Base-by-base conservation (phyloP, 2,113 vertebrate species). In the Sialia sialis region DNA sequence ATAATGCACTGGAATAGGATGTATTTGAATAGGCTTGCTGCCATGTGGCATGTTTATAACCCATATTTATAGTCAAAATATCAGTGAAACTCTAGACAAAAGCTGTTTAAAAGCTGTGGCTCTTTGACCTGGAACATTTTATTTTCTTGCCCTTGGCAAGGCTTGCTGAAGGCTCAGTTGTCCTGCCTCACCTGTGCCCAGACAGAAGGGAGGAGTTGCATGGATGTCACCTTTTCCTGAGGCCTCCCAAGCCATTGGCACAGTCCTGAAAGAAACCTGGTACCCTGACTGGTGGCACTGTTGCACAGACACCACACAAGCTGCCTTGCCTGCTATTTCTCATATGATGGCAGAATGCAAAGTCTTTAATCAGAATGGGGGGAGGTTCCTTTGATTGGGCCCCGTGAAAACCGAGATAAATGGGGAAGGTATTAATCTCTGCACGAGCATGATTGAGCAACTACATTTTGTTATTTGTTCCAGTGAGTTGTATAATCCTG, bases 381-480 rank as follows among this genome's bases (percentile, higher is more conserved):
- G 51, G 32, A 39, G 9, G 8, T 22, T 62, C 44, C 44, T 85
- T 56, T 73, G 69, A 52, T 41, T 59, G 13, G 70, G 41, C 22
- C 32, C 62, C 10, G 8, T 48, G 66, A 38, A 93, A 96, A 87
- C 34, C 14, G 7, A 85, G 72, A 93, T 79, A 83, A 87, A 91
- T 3, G 3, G 21, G 34, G 29, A 90, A 23, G 46, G 66, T 82
- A 76, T 85, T 96, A 85, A 91, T 91, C 78, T 87, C 78, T 90
- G n/a, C 59, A 27, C 68, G 41, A 94, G 92, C 27, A 9, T 5
- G 0, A 90, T 10, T 96, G 82, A 96, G 90, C 79, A 79, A 96
- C 88, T 85, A 88, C 85, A 55, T 96, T 96, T 91, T 91, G 92
- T 94, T 91, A 91, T 95, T 95, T 96, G 90, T 96, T 96, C 92